phyloP scores from a whole-genome alignment of 2,113 vertebrate genomes.

The Cynoglossus semilaevis region DNA sequence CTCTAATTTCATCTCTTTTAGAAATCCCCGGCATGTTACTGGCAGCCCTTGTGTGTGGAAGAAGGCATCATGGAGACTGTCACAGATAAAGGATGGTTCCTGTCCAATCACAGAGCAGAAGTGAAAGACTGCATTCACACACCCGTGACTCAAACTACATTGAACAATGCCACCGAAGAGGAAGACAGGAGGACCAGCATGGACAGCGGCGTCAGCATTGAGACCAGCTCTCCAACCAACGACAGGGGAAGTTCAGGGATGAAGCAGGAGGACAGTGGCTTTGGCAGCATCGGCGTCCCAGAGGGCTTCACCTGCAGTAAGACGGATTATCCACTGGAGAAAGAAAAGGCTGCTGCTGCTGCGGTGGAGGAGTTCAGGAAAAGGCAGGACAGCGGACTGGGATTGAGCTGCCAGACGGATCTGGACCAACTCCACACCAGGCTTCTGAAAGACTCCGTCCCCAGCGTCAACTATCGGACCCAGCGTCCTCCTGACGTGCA shows the following conservation, averaged over 20 bases:
- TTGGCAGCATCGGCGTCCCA: conserved; percentile 63
- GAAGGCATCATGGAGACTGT: conserved; percentile 64
- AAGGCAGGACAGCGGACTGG: conserved; percentile 60
- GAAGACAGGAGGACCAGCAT: conserved; percentile 60
- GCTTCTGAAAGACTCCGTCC: conserved; percentile 9
- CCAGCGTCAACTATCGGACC: conserved; percentile 53
- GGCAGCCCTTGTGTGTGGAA: conserved; percentile 65
- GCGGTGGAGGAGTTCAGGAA: background rate
- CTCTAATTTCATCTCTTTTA: conserved; percentile 22
- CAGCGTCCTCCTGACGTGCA: conserved; percentile 49
- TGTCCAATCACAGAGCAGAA: conserved; percentile 31
- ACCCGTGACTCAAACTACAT: background rate
- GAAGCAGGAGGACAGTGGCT: conserved; percentile 74
- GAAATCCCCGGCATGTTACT: conserved; percentile 62
- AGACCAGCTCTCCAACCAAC: conserved; percentile 14
- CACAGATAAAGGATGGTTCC: conserved; percentile 74
- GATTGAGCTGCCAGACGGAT: conserved; percentile 40
- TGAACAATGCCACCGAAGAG: conserved; percentile 19
- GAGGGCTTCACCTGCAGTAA: conserved; percentile 50
- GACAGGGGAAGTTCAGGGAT: background rate
- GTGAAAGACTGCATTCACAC: conserved; percentile 13
- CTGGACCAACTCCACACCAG: conserved; percentile 42
- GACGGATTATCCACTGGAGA: conserved; percentile 38
- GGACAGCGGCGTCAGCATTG: conserved; percentile 70
- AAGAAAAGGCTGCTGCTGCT: conserved; percentile 28